Evolutionary conservation across 2,888 invertebrate genomes (phyloP).

Genomic region (Chaetoderma sp.): DNA sequence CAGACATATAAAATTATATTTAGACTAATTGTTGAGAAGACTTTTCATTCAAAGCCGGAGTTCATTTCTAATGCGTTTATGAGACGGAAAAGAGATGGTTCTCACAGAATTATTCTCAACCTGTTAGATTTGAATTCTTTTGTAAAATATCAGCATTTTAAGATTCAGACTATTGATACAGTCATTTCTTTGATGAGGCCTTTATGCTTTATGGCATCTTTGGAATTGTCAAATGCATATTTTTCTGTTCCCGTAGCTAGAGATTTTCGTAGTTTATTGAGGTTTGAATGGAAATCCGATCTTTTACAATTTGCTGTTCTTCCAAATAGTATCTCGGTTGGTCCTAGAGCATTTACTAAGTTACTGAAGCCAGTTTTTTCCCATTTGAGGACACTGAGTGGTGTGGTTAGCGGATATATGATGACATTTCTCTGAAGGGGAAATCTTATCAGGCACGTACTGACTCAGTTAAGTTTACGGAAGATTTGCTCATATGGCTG

Average conservation of each 20-base stretch:
- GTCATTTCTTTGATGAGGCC: conserved; percentile 19
- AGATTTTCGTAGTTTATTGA: conserved; percentile 18
- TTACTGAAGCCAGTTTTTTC: background rate
- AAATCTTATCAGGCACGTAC: conserved; percentile 15
- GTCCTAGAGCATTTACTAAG: conserved; percentile 1
- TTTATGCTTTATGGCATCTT: conserved; percentile 29
- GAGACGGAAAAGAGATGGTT: conserved; percentile 26
- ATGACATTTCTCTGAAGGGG: conserved; percentile 24
- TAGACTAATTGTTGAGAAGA: background rate
- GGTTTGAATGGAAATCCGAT: conserved; percentile 26
- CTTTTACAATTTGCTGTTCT: conserved; percentile 22
- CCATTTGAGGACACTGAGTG: background rate
- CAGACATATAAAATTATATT: no score
- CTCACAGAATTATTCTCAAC: conserved; percentile 32
- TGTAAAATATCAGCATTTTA: conserved; percentile 33
- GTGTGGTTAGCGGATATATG: conserved; percentile 12
- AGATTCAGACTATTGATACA: conserved; percentile 37
- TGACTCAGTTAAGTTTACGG: conserved; percentile 12
- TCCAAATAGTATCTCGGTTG: conserved; percentile 25
- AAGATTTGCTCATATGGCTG: conserved; percentile 8
- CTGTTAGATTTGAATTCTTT: conserved; percentile 27
- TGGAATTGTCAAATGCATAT: conserved; percentile 34
- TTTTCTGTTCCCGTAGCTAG: conserved; percentile 25
- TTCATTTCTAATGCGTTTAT: conserved; percentile 28
- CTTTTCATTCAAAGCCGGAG: background rate